These are phyloP conservation scores for Eciton burchellii DNA, from an alignment of 1,140 invertebrate species.

Conservation along the genomic window DNA sequence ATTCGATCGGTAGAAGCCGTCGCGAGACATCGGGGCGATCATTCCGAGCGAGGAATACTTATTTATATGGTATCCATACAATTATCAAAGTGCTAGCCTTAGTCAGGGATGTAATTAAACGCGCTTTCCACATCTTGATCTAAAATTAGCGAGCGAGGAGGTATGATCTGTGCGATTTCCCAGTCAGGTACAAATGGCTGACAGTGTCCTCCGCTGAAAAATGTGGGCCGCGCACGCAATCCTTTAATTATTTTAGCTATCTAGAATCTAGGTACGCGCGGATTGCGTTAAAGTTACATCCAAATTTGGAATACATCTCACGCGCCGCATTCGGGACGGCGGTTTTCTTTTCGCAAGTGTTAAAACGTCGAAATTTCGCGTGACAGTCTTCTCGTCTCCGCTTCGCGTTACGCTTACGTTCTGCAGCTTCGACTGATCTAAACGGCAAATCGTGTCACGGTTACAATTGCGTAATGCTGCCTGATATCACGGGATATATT, in stretches of 20 bases:
- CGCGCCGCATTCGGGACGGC: neutral
- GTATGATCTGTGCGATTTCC: slow-evolving; percentile 58
- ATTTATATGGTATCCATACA: neutral
- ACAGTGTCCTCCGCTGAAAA: slow-evolving; percentile 46
- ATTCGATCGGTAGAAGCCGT: neutral
- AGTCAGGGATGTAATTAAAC: slow-evolving; percentile 31
- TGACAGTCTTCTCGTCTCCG: neutral
- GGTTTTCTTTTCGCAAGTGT: neutral
- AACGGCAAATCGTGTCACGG: slow-evolving; percentile 8
- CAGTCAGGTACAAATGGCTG: slow-evolving; percentile 56
- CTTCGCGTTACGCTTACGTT: neutral
- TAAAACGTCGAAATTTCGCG: neutral
- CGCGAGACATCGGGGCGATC: neutral
- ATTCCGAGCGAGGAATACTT: neutral
- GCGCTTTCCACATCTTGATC: slow-evolving; percentile 40
- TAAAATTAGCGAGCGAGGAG: slow-evolving; percentile 47
- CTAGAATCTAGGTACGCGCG: neutral
- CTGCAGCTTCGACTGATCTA: neutral
- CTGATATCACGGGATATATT: slow-evolving; percentile 15
- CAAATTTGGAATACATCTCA: slow-evolving; percentile 42
- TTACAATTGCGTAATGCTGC: neutral
- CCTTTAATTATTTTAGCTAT: slow-evolving; percentile 62
- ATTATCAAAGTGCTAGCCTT: slow-evolving; percentile 3
- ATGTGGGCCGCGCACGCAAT: slow-evolving; percentile 54
- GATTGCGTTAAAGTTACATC: slow-evolving; percentile 44